These are phyloP conservation scores for Ramphastos sulfuratus DNA, from an alignment of 2,113 vertebrate genomes.

Conservation along the genomic window DNA sequence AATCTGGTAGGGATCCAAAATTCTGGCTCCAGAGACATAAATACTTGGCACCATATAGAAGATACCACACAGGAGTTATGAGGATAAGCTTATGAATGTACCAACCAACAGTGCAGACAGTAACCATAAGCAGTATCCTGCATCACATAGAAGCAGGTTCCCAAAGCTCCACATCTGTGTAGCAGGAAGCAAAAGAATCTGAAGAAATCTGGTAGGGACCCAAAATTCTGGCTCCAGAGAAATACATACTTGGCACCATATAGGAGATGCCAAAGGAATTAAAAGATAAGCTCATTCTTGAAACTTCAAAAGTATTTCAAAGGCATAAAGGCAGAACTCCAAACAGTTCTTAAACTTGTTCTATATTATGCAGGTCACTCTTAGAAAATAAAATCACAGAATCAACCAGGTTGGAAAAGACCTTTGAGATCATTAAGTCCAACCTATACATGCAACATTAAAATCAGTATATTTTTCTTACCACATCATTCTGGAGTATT, in stretches of 20 bases:
- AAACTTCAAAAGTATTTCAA: not conserved
- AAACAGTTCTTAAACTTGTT: not conserved
- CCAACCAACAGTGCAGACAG: not conserved
- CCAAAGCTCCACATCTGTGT: not conserved
- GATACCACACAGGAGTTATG: not conserved
- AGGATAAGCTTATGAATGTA: not conserved
- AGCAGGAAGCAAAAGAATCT: not conserved
- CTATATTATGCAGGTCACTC: not conserved
- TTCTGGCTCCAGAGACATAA: not conserved
- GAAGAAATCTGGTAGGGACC: not conserved
- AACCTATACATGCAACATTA: not conserved
- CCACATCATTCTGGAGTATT: constrained; percentile 77
- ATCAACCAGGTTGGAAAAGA: too few species aligned
- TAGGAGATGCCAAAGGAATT: too few species aligned
- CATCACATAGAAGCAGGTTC: not conserved
- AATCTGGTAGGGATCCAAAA: not conserved
- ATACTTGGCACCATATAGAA: not conserved
- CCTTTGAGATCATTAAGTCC: too few species aligned
- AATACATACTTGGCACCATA: not conserved
- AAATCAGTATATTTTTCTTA: constrained; percentile 71
- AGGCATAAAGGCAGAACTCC: not conserved
- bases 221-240: not conserved
- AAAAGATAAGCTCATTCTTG: too few species aligned
- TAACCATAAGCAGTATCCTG: too few species aligned
- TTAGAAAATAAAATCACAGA: not conserved